Base-by-base conservation (phyloP, 2,113 vertebrate species). In the Salvator merianae region DNA sequence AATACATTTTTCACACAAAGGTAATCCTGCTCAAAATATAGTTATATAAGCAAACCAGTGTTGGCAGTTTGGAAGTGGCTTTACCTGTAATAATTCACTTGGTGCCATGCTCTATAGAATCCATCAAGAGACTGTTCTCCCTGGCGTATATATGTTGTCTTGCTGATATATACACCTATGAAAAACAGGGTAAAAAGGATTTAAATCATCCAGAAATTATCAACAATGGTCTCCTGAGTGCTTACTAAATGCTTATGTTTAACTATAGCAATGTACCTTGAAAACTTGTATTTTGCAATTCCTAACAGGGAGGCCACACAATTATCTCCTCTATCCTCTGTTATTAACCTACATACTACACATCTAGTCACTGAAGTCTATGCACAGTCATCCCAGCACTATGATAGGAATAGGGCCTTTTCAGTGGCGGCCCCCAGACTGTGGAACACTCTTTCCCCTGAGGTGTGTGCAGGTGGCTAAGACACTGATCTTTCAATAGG, bases 51-150 rank as follows among this genome's bases (percentile, higher is more conserved):
- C 79, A 18, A 0, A 34, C 50, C 65, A 77, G 26, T 32, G 22
- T 40, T 66, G 91, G 76, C 26, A 20, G 55, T 59, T 59, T 59
- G 16, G 55, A 89, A 93, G 93, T 89, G 92, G 89, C 63, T 94
- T 88, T 95, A 99, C 99, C 99, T 98, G 96, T 98, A 99, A 96
- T 97, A 99, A 93, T 99, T 98, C 92, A 99, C 98, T 91, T 99
- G 97, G 95, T 99, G 99, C 98, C 98, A 99, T 0, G 98, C 97
- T 91, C 98, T 97, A 90, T 99, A 99, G 95, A 99, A 99, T 75
- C 98, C 98, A 96, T 99, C 99, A 92, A 99, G 96, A 66, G 99
- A 99, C 82, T 99, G 96, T 73, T 99, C 99, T 90, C 99, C 99
- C 93, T 99, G 98, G 82, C 99, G 99, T 88, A 99, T 98, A 86